These are phyloP conservation scores for Shinisaurus crocodilurus DNA, from an alignment of 2,113 vertebrate genomes.

Conservation along the genomic window DNA sequence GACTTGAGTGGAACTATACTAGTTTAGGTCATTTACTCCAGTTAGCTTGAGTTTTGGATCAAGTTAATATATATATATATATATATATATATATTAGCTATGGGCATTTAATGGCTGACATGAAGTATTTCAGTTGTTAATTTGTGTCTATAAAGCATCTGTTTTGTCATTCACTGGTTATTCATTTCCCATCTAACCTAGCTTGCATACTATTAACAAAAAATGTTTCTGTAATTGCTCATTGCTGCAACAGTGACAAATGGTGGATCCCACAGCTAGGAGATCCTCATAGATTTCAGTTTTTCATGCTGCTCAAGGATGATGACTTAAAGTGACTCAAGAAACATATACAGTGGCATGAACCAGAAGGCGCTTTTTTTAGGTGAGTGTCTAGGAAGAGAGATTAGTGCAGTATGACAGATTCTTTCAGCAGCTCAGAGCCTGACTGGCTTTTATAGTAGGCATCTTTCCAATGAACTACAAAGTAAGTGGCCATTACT, in stretches of 20 bases:
- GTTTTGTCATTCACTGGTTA: background rate
- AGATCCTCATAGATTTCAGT: background rate
- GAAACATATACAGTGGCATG: background rate
- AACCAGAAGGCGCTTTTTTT: background rate
- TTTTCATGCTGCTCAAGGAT: background rate
- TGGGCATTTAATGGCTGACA: background rate
- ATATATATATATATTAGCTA: too few relatives aligned
- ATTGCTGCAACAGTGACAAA: background rate
- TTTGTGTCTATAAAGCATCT: background rate
- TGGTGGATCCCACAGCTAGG: background rate
- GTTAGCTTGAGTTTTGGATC: background rate
- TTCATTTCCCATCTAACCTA: background rate
- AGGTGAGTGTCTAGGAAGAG: background rate
- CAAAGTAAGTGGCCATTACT: background rate
- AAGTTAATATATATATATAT: background rate
- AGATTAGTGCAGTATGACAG: background rate
- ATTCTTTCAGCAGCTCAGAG: background rate
- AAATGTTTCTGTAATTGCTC: background rate
- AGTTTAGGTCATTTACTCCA: background rate
- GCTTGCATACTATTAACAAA: background rate
- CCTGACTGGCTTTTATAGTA: background rate
- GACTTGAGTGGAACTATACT: slow-evolving; percentile 7
- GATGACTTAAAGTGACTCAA: background rate
- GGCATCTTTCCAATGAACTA: background rate
- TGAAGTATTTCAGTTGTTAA: background rate